Evolutionary conservation across 2,113 vertebrate species (phyloP), one percentile per base, ranked within the genome.

Genomic region (Mesembrinibis cayennensis): DNA sequence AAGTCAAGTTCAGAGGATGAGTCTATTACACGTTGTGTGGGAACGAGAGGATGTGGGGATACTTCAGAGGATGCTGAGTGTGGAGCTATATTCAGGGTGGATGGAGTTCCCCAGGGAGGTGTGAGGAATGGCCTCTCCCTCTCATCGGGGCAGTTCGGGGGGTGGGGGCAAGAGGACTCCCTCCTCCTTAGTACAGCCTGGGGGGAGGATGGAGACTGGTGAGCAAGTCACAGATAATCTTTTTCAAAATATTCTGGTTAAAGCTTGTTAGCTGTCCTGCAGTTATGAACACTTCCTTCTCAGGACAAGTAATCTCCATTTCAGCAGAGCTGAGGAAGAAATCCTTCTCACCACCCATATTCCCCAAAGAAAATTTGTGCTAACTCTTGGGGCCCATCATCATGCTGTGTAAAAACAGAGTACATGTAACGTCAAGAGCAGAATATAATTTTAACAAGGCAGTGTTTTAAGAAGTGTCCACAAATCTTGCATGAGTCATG

Each of bases 401-500:
- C 36, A 69, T 34, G 40, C 40, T 65, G 2, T 82, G 10, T 85
- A 47, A 95, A 89, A 93, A 38, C n/a, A 81, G 22, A 85, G 14
- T 34, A 49, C 0, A 0, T 44, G 26, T 74, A 63, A 71, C 1
- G 0, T 89, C 50, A 89, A 66, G 74, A 80, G 42, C 27, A 92
- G 58, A 93, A 53, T 58, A 40, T 61, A 56, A 62, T 91, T 92
- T 91, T 73, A 90, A 72, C 26, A 72, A n/a, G 55, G 6, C 63
- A 53, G 1, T 55, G 22, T 93, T 92, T 87, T 83, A 83, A 80
- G 71, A 86, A 71, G 17, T 56, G 42, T 55, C 76, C 32, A 23
- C 34, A 87, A 82, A 69, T 79, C 44, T 87, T 87, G 8, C 19
- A 26, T 69, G 56, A 79, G 38, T 92, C 66, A 49, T 52, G 11